Percentiles rank a stretch among this genome's conserved stretches.
Conservation (phyloP, 1,140 invertebrate genomes). For the Papilio dardanus region DNA sequence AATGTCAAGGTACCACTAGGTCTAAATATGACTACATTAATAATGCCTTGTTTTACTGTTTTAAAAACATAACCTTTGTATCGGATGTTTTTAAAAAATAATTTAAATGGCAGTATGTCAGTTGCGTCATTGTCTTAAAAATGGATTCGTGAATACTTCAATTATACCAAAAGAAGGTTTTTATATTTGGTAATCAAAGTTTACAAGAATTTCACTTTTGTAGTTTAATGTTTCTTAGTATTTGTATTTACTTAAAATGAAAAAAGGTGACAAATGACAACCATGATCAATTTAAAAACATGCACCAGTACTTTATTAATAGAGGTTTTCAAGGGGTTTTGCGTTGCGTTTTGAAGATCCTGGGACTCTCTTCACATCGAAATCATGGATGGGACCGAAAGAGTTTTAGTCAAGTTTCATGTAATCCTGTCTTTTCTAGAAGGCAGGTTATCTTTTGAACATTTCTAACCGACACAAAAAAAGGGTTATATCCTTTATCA, state of each 20-base stretch:
- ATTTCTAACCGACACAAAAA: no score
- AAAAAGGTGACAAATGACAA: no score
- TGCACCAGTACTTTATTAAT: no score
- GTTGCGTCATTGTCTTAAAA: conserved; percentile 25
- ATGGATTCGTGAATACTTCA: conserved; percentile 6
- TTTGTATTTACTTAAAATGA: not conserved
- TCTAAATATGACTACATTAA: conserved; percentile 30
- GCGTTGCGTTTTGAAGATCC: no score
- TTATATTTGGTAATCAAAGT: not conserved
- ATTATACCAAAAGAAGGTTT: conserved; percentile 22
- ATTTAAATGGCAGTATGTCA: conserved; percentile 7
- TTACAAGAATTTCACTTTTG: not conserved
- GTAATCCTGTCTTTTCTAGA: no score
- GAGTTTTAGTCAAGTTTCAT: no score
- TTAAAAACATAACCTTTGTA: conserved; percentile 25
- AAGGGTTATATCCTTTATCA: no score
- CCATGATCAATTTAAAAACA: no score
- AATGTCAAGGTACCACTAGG: conserved; percentile 24
- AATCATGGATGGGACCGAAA: no score
- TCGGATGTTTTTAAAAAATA: conserved; percentile 9
- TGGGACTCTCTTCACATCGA: no score
- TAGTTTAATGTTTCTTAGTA: not conserved
- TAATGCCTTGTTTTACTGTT: conserved; percentile 11
- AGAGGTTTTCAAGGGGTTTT: no score
- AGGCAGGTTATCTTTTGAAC: no score